Evolutionary conservation across 2,797 vertebrate species (phyloP), one percentile per base, ranked within the genome.

Genomic region (Pipistrellus pipistrellus): DNA sequence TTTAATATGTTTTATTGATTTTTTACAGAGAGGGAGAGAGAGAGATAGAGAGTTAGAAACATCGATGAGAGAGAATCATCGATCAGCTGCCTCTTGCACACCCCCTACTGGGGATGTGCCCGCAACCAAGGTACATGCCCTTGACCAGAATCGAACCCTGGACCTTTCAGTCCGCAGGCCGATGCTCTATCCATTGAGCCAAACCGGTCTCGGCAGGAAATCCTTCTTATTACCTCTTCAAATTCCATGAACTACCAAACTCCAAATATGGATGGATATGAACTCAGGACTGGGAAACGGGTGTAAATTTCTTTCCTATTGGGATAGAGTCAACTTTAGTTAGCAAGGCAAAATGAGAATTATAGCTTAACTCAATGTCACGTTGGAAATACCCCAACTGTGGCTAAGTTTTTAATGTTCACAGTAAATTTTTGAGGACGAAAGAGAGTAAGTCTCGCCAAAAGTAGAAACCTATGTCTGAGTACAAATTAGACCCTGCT

Each of bases 361-460:
- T 84, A 25, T 21, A 73, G 35, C 32, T 81, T 14, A 5, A 48
- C 51, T 72, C 62, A 48, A 35, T 1, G 20, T 66, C 21, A 17
- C 57, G 78, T 71, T 72, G 73, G 91, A 82, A 44, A 48, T 14
- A 21, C 27, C 44, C 88, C 46, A 69, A 27, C 13, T 69, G 88
- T 4, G 92, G 82, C 35, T n/a, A 55, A 69, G 25, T n/a, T 76
- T 95, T 95, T 64, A 23, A 90, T 93, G 72, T 88, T 80, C 27
- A 66, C 64, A 38, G 84, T 64, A 15, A 48, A 21, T 35, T 62
- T 66, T 44, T 17, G 3, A 30, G 53, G 46, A 73, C 64, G 66
- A 75, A 57, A 71, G 46, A 35, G 30, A 46, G 64, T 8, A 18
- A 76, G 13, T 41, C 48, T 94, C 48, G 68, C 90, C 92, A 85